Evolutionary conservation across 1,140 invertebrate genomes (phyloP), one percentile per base, ranked within the genome.

Genomic region (Atta texana): DNA sequence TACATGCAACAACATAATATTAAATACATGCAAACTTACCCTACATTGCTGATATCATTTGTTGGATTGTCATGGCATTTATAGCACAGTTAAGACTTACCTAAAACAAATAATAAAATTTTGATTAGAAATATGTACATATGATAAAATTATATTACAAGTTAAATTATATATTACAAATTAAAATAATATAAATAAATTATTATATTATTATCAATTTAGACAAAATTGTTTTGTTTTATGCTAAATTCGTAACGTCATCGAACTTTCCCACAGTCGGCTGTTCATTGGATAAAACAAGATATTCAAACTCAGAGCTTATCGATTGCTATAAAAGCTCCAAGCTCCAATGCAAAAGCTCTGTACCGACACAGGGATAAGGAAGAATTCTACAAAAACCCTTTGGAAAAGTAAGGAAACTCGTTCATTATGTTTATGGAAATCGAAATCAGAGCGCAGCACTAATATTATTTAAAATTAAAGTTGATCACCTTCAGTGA

Each of bases 91-190:
- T 21, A 69, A 49, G 16, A 90, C 89, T 90, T 61, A 90, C 89
- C 89, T 89, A 71, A 66, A 89, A 89, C 84, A 78, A 31, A 85
- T n/a, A 74, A 87, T 64, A 74, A 7, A 34, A 8, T 28, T 31
- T 77, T 31, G 24, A 16, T 85, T 3, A 66, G 21, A 21, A 34
- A 81, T 71, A 28, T 1, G 14, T 69, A 28, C 3, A 39, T 39
- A 66, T 1, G 14, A 21, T n/a, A 74, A 31, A 64, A 55, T 55
- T 14, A 57, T 63, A 31, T 51, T 51, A 21, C 3, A 39, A 55
- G 1, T 81, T n/a, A n/a, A n/a, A n/a, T n/a, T n/a, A n/a, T n/a
- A n/a, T n/a, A n/a, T n/a, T n/a, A n/a, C n/a, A 61, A 80, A 12
- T 57, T 16, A 55, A 12, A 14, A 8, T 51, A 24, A 16, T 28